Conservation (phyloP, 2,113 vertebrate species). For the Chrysemys picta region DNA sequence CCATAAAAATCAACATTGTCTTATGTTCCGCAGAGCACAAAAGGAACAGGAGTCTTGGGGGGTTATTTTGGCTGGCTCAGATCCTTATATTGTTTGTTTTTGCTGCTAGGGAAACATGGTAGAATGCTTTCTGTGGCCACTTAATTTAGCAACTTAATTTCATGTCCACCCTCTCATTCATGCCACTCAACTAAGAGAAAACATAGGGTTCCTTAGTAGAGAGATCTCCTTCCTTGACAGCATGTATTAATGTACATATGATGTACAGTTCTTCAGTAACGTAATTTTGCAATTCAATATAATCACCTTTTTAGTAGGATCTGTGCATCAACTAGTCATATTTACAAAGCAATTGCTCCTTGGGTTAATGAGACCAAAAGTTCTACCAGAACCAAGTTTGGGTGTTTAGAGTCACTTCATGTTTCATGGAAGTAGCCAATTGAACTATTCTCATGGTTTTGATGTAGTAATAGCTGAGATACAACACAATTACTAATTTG, state of each 20-base stretch:
- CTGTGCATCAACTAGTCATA: not conserved
- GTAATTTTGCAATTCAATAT: conserved; percentile 29
- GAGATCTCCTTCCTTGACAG: not conserved
- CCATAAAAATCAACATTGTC: not conserved
- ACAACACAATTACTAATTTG: not conserved
- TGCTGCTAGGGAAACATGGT: not conserved
- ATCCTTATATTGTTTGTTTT: not conserved
- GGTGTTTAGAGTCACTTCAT: not conserved
- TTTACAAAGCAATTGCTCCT: not conserved
- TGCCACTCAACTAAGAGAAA: not conserved
- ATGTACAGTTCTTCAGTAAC: not conserved
- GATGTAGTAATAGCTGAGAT: not conserved
- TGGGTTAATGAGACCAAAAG: not conserved
- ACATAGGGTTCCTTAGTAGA: not conserved
- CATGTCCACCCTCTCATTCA: not conserved
- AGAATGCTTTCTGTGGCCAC: not conserved
- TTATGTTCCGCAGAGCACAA: not conserved
- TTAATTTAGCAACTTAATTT: conserved; percentile 1
- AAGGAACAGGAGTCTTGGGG: not conserved
- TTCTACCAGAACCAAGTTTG: not conserved
- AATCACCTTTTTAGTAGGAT: not conserved
- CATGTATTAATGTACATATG: not conserved
- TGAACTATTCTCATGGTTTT: not conserved
- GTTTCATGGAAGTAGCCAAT: not conserved
- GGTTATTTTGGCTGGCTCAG: not conserved